Evolutionary conservation across 2,888 invertebrate genomes (phyloP).

Genomic region (Crepidodera aurea): DNA sequence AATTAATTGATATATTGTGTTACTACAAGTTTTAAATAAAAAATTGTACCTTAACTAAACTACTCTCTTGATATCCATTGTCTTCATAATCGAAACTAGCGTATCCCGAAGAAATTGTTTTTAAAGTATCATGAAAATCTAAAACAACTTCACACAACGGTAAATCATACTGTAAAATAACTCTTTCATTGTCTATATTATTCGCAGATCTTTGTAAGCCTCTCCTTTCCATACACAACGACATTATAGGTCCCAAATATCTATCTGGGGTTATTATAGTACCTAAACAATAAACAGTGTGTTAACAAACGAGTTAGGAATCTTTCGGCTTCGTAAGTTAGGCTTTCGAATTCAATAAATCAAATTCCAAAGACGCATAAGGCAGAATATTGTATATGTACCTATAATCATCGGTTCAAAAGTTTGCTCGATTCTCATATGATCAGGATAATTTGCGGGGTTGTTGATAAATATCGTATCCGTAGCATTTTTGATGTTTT

Average conservation of each 20-base stretch:
- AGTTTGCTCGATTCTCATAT: slow-evolving; percentile 73
- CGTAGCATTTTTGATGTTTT: slow-evolving; percentile 70
- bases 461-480: slow-evolving; percentile 75
- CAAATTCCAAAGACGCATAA: too few relatives aligned
- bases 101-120: slow-evolving; percentile 91
- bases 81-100: slow-evolving; percentile 96
- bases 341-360: too few relatives aligned
- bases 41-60: slow-evolving; percentile 84
- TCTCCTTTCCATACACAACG: slow-evolving; percentile 78
- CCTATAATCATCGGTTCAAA: slow-evolving; percentile 88
- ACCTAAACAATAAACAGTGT: too few relatives aligned
- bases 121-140: slow-evolving; percentile 93
- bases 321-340: too few relatives aligned
- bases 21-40: too few relatives aligned
- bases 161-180: slow-evolving; percentile 82
- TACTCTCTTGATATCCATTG: slow-evolving; percentile 79
- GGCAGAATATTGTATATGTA: too few relatives aligned
- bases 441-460: slow-evolving; percentile 77
- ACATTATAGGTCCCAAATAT: slow-evolving; percentile 74
- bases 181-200: slow-evolving; percentile 83
- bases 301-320: too few relatives aligned
- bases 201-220: slow-evolving; percentile 74
- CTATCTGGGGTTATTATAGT: slow-evolving; percentile 88
- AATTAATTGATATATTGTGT: too few relatives aligned
- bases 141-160: slow-evolving; percentile 94